These are phyloP conservation scores for Phymastichus coffea DNA, from an alignment of 1,140 invertebrate species.

Conservation along the genomic window DNA sequence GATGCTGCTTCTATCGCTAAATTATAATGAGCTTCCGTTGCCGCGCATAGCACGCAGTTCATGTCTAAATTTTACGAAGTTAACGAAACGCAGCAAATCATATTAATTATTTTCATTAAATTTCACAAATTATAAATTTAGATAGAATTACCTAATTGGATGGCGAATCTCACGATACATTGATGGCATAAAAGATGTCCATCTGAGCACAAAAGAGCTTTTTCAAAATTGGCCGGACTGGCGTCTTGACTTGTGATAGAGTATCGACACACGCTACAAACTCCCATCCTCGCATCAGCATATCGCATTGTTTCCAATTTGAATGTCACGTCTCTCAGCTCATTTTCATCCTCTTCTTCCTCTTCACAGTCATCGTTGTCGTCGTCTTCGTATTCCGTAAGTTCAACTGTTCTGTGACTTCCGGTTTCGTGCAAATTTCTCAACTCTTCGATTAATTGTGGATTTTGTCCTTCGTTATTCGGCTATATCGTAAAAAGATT, in stretches of 20 bases:
- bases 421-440: constrained; percentile 28
- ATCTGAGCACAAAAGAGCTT: constrained; percentile 31
- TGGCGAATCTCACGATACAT: constrained; percentile 39
- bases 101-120: constrained; percentile 17
- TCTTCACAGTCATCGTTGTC: constrained; percentile 21
- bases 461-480: background rate
- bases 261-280: constrained; percentile 44
- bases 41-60: constrained; percentile 35
- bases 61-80: constrained; percentile 27
- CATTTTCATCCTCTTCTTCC: constrained; percentile 8
- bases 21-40: constrained; percentile 31
- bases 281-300: constrained; percentile 29
- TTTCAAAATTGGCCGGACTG: constrained; percentile 24
- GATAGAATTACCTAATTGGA: constrained; percentile 38
- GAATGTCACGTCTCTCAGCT: background rate
- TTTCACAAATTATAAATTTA: background rate
- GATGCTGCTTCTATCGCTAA: constrained; percentile 5
- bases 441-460: constrained; percentile 12
- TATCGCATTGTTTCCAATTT: constrained; percentile 11
- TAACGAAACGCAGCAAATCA: background rate
- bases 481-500: background rate
- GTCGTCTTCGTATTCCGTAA: constrained; percentile 30
- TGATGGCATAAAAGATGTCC: constrained; percentile 42
- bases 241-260: constrained; percentile 28
- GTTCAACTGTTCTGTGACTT: constrained; percentile 21